Evolutionary conservation across 1,140 invertebrate species (phyloP), one percentile per base, ranked within the genome.

Genomic region (Diorhabda elongata): DNA sequence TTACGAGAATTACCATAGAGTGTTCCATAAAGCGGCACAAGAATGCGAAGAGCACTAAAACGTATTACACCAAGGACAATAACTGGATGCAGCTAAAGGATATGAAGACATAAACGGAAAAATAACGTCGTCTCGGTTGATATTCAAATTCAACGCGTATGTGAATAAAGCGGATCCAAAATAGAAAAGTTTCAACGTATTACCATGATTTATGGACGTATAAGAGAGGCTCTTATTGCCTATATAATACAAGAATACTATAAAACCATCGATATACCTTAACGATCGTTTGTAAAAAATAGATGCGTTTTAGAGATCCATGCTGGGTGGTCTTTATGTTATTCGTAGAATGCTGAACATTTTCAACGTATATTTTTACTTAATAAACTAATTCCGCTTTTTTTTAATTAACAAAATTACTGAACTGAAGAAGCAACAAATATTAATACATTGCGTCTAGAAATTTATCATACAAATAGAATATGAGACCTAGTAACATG

Each of bases 91-190:
- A 73, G 73, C 73, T 75, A 73, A 73, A 69, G 73, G 73, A 75
- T 75, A 75, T 75, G 73, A 75, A 75, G 66, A 73, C 69, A 75
- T 75, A 75, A 75, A 75, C 71, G 67, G 71, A 70, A 69, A 73
- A 75, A 73, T 70, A 75, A 73, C 73, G 67, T 69, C 66, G 63
- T 73, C 72, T 60, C 67, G 65, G 59, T 72, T 74, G 68, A 73
- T 69, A 72, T 73, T 73, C 64, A 71, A 73, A 71, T 71, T 73
- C 66, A 67, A 64, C 65, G 66, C 65, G 58, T 68, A 68, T 73
- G 69, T 73, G 71, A 68, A 61, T 68, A 61, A 65, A 66, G 45
- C 43, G 65, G 47, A 58, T 41, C 9, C 56, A 58, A 59, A 66
- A 66, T 66, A 59, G 65, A 60, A 66, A 66, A 66, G 2, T 66